Evolutionary conservation across 2,888 invertebrate genomes (phyloP).

Genomic region (Agriotes lineatus): DNA sequence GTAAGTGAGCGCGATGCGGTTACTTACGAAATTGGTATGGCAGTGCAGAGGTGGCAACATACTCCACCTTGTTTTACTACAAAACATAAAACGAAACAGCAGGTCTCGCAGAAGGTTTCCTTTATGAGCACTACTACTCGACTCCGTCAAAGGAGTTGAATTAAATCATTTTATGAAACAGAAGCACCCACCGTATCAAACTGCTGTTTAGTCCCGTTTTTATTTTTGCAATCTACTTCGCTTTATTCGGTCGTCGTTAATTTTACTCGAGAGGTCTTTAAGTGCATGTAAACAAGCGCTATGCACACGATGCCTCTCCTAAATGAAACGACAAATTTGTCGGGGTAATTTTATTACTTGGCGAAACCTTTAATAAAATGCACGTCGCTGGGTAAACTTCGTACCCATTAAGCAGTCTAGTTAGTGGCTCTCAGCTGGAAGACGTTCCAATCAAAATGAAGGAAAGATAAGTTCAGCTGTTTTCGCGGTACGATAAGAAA

Average conservation of each 20-base stretch:
- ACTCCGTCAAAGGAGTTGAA: conserved; percentile 16
- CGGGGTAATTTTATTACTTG: background rate
- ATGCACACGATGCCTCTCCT: background rate
- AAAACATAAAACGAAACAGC: conserved; percentile 20
- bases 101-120: conserved; percentile 8
- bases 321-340: background rate
- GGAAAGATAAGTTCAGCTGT: no score
- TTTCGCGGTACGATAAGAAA: no score
- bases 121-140: conserved; percentile 4
- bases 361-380: background rate
- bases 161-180: conserved; percentile 15
- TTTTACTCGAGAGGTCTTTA: conserved; percentile 3
- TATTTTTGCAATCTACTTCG: conserved; percentile 9
- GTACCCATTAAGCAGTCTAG: no score
- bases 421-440: no score
- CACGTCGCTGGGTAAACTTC: background rate
- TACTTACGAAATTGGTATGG: conserved; percentile 11
- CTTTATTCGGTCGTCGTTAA: background rate
- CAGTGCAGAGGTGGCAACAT: conserved; percentile 9
- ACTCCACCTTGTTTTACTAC: conserved; percentile 11
- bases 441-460: no score
- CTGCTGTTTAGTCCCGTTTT: background rate
- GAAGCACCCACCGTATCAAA: background rate
- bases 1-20: background rate
- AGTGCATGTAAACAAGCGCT: conserved; percentile 12